Evolutionary conservation across 2,113 vertebrate genomes (phyloP), one percentile per base, ranked within the genome.

Genomic region (Cochlearius cochlearius): DNA sequence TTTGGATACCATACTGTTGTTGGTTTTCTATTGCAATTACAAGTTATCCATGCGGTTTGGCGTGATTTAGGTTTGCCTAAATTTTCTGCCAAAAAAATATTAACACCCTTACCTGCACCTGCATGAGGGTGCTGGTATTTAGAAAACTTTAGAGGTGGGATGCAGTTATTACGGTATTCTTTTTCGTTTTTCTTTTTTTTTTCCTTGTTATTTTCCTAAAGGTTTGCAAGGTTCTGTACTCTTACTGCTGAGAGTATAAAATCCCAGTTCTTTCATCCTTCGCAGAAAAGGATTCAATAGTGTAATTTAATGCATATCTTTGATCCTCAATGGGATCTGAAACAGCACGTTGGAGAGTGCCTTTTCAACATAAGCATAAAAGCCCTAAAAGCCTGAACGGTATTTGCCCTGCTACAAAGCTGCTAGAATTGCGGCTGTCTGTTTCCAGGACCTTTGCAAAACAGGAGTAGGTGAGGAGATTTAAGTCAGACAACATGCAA

Each of bases 291-390:
- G 64, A 89, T 92, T 94, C 86, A 68, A 16, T 62, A 52, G 22
- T 38, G 34, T 92, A 78, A 93, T 93, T 91, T 92, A 92, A 77
- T 93, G 64, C 72, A 9, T 91, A 78, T 87, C 86, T 94, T 92
- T 90, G 85, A 87, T 92, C 92, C 86, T 92, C 83, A 72, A 0
- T 49, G 53, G 94, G 27, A 84, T 86, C 88, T 90, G 66, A 94
- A 96, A 77, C 64, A 88, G 78, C 90, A 86, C 88, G 96, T 93
- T 86, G 30, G 71, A 90, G 68, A 77, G 63, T 83, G 63, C 81
- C 72, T 94, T 94, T 93, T 77, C 82, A 63, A 74, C 29, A 34
- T 73, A 86, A 90, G 39, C 78, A 63, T 90, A 88, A 93, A 94
- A 96, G 62, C 86, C 56, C 80, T 95, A 77, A 92, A 92, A 95